Base-by-base conservation (phyloP, 2,888 invertebrate species). In the Petrolisthes cinctipes region DNA sequence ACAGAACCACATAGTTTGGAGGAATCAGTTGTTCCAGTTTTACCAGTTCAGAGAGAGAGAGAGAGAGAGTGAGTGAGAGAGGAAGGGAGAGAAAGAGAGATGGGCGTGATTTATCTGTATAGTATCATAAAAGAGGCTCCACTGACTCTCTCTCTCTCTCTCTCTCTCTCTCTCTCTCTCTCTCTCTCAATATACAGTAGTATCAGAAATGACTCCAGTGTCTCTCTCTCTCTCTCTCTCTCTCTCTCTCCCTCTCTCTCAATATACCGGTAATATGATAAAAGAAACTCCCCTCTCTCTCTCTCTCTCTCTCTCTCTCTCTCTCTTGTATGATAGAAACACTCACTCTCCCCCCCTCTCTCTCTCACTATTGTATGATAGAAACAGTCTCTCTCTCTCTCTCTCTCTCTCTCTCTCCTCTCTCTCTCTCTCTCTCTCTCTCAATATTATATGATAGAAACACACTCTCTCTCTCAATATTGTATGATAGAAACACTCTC, bases 141-240 rank as follows among this genome's bases (percentile, higher is more conserved):
- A n/a, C 75, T 75, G n/a, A 4, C 75, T 75, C 75, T 75, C 75
- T 75, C 75, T 75, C 75, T 75, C 75, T 75, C 75, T 75, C 75
- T 75, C 20, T 6, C 75, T 61, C 9, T 17, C 61, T 61, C 61
- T 61, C 61, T 61, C 61, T 61, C 61, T 61, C 61, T 61, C 61
- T 61, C 61, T 61, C 61, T 61, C 61, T 61, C 61, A 61, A 61
- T 61, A 61, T 61, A 61, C 61, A 61, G 9, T 37, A 37, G 37
- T 37, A 37, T 37, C 37, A 37, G 37, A 61, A 61, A 9, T 3
- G 17, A 9, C 2, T 76, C 14, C 23, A 76, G 0, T 20, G 0
- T 20, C 20, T 76, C 76, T 76, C 76, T 76, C 76, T 76, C 66
- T 4, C 61, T 61, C 61, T 61, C 61, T 11, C 61, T 14, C 14